These are phyloP conservation scores for Tichodroma muraria DNA, from an alignment of 2,113 vertebrate species.

Conservation along the genomic window DNA sequence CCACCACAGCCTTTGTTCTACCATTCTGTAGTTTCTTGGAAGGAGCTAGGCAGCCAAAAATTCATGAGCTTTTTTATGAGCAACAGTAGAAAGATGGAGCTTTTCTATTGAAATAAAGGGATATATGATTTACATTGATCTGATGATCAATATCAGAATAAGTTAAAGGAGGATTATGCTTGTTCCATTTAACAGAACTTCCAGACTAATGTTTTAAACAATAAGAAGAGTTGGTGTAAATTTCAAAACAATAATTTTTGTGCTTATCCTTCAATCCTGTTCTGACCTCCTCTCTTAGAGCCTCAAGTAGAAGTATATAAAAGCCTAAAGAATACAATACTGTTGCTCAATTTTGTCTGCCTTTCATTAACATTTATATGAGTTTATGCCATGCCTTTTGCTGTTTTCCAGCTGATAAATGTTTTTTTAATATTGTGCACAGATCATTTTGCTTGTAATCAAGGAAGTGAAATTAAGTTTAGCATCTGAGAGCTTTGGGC, in stretches of 20 bases:
- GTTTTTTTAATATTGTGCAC: slow-evolving; percentile 17
- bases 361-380: slow-evolving; percentile 29
- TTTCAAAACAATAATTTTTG: background rate
- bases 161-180: background rate
- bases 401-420: slow-evolving; percentile 36
- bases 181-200: background rate
- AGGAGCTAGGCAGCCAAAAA: background rate
- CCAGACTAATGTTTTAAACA: background rate
- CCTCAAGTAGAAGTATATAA: background rate
- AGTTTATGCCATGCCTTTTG: slow-evolving; percentile 2
- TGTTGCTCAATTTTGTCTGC: slow-evolving; percentile 7
- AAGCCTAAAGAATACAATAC: background rate
- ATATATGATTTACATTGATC: background rate
- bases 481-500: background rate
- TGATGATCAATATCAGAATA: background rate
- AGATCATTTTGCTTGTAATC: slow-evolving; percentile 43
- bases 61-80: background rate
- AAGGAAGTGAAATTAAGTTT: slow-evolving; percentile 19
- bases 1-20: background rate
- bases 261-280: background rate
- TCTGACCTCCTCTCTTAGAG: background rate
- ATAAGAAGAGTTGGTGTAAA: background rate
- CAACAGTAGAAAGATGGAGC: background rate
- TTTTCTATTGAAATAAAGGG: background rate
- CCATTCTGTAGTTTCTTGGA: background rate